A percentile compares a stretch with the other conserved stretches of the same genome.
Conservation (phyloP, 2,113 vertebrate species). For the Acinonyx jubatus region DNA sequence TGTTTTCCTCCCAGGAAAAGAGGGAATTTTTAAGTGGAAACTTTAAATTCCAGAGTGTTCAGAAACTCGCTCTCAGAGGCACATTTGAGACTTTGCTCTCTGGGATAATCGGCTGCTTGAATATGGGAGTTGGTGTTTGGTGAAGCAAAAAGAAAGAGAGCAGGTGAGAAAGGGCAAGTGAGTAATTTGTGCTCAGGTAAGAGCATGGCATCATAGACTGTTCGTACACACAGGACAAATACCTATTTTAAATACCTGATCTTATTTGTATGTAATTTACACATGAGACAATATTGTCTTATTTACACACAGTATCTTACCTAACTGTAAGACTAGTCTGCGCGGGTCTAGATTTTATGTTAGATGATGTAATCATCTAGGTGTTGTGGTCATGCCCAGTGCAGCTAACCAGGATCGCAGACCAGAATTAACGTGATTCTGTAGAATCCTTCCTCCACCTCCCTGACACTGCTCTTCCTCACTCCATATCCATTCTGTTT, state of each 20-base stretch:
- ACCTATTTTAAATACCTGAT: background rate
- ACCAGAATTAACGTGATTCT: background rate
- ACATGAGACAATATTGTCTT: background rate
- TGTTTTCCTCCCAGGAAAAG: background rate
- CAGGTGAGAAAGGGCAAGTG: background rate
- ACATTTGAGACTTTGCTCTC: background rate
- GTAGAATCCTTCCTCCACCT: background rate
- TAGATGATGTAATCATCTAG: background rate
- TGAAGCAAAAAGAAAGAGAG: background rate
- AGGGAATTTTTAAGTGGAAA: slow-evolving; percentile 49
- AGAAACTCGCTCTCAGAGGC: background rate
- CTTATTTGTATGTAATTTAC: background rate
- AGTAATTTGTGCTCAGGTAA: background rate
- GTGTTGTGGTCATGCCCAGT: background rate
- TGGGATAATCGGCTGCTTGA: background rate
- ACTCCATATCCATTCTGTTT: background rate
- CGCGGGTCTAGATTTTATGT: background rate
- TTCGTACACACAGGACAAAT: background rate
- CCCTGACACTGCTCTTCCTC: background rate
- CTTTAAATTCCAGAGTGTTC: slow-evolving; percentile 32
- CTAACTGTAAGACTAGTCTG: background rate
- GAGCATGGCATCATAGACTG: background rate
- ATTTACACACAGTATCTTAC: background rate
- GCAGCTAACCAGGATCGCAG: no score
- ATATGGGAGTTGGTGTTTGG: background rate